phyloP scores from a whole-genome alignment of 2,797 vertebrate species.

The Tinamus major region DNA sequence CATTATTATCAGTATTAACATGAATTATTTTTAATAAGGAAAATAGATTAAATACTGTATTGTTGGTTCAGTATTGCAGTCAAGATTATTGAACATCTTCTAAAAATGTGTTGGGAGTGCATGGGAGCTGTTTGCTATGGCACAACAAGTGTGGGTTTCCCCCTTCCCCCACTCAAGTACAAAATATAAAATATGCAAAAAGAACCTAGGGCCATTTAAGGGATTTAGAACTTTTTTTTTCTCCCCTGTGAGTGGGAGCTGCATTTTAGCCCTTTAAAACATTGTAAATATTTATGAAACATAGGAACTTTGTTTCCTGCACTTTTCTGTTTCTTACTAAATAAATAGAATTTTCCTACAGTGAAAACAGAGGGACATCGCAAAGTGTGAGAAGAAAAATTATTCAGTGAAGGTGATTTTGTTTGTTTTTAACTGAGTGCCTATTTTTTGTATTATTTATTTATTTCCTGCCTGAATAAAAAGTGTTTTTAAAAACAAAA shows the following conservation, averaged over 20 bases:
- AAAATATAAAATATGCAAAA: accelerated
- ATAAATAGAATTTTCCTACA: neutral
- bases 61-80: neutral
- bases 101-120: neutral
- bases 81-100: neutral
- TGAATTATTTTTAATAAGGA: neutral
- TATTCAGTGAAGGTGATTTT: neutral
- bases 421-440: neutral
- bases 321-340: neutral
- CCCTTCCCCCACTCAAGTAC: neutral
- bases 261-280: neutral
- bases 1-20: neutral
- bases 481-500: neutral
- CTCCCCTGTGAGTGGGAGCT: neutral
- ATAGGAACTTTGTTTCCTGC: neutral
- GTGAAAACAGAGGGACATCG: neutral
- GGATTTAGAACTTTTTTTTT: neutral
- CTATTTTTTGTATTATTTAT: neutral
- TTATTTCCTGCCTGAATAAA: neutral
- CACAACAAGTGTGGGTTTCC: neutral
- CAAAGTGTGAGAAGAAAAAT: neutral
- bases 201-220: neutral
- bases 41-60: neutral
- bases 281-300: neutral
- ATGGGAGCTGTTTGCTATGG: neutral